These are phyloP conservation scores for Dynastes tityus DNA, from an alignment of 2,888 invertebrate species.

Conservation along the genomic window DNA sequence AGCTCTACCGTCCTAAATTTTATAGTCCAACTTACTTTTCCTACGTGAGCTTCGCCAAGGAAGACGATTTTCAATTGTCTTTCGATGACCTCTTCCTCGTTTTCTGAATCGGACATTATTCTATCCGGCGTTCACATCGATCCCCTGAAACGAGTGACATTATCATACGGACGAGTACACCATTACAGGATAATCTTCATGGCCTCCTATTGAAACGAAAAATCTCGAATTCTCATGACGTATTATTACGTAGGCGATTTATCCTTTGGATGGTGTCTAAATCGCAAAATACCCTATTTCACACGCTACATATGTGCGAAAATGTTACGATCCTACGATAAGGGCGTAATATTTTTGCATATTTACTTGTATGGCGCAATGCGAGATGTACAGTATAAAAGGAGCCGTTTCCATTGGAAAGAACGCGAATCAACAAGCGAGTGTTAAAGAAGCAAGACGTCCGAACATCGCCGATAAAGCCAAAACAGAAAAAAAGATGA, in stretches of 20 bases:
- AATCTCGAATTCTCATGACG: neutral
- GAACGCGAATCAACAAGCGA: slow-evolving; percentile 4
- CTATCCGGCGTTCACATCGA: slow-evolving; percentile 46
- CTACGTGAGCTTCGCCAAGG: slow-evolving; percentile 85
- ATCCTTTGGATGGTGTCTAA: neutral
- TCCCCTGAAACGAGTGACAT: slow-evolving; percentile 11
- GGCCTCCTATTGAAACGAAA: neutral
- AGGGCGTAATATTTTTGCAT: neutral
- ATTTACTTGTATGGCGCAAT: neutral
- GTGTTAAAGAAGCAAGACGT: neutral
- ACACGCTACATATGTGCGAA: neutral
- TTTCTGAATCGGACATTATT: slow-evolving; percentile 78
- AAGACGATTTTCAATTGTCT: slow-evolving; percentile 84
- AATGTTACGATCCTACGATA: neutral
- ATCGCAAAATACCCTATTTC: neutral
- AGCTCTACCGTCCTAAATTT: neutral
- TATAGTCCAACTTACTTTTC: slow-evolving; percentile 79
- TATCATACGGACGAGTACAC: neutral
- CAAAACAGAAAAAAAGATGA: slow-evolving; percentile 25
- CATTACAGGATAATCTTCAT: neutral
- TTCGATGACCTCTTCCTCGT: slow-evolving; percentile 70
- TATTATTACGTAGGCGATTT: no score
- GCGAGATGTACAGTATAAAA: slow-evolving; percentile 27
- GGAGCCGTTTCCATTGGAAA: neutral
- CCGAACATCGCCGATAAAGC: neutral